These are phyloP conservation scores for Catostylus mosaicus DNA, from an alignment of 30 jellyfish, hydroid and myxozoan genomes.

Conservation along the genomic window DNA sequence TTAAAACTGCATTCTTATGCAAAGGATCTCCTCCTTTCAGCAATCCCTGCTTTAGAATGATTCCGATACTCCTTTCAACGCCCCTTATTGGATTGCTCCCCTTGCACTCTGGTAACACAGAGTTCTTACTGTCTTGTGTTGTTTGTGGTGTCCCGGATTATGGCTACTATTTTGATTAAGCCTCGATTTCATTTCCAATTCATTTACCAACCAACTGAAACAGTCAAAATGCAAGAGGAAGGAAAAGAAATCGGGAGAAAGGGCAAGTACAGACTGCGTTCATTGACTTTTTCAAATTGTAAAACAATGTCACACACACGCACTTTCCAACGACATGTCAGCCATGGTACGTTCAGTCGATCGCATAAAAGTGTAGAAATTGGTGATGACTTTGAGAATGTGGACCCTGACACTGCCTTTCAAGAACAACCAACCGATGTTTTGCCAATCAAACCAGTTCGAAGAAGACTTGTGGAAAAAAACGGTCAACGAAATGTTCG, in stretches of 20 bases:
- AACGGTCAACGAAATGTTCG: conserved; percentile 92
- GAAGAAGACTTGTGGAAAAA: conserved; percentile 84
- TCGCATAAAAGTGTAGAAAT: conserved; percentile 35
- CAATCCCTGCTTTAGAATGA: no score
- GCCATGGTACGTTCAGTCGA: conserved; percentile 52
- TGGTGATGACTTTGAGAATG: conserved; percentile 21
- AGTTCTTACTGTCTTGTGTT: no score
- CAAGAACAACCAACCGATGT: conserved; percentile 52
- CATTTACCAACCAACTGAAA: not conserved
- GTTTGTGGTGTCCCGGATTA: no score
- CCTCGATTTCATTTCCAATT: not conserved
- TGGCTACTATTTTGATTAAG: not conserved
- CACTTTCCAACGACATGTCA: not conserved
- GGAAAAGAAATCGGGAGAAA: not conserved
- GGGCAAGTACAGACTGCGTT: not conserved
- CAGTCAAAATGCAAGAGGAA: not conserved
- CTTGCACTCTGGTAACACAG: no score
- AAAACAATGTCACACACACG: conserved; percentile 28
- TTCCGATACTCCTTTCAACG: no score
- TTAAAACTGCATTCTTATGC: no score
- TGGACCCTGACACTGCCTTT: conserved; percentile 55
- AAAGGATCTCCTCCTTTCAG: no score
- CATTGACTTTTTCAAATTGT: not conserved
- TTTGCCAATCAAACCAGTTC: conserved; percentile 60
- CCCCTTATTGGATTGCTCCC: no score